phyloP scores from a whole-genome alignment of 2,888 invertebrate genomes.

The Ormyrus labotus region DNA sequence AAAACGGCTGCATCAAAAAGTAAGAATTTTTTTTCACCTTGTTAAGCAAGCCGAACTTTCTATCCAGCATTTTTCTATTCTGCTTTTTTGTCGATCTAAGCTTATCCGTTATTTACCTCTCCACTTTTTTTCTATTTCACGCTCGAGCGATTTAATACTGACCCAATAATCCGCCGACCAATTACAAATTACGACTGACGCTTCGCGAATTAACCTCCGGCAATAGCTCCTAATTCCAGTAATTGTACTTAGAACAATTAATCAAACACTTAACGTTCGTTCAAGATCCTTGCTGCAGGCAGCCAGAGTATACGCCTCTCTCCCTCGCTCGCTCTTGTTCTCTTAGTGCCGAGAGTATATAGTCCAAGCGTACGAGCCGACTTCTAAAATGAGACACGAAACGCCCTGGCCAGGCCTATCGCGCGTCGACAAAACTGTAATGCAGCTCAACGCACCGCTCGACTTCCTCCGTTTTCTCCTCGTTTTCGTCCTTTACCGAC shows the following conservation, averaged over 20 bases:
- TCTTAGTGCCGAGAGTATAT: not conserved
- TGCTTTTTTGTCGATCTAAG: not conserved
- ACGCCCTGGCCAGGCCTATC: constrained; percentile 21
- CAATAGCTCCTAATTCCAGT: constrained; percentile 71
- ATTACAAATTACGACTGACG: constrained; percentile 66
- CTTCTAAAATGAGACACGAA: constrained; percentile 35
- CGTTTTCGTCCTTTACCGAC: not conserved
- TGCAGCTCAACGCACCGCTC: not conserved
- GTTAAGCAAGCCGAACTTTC: not conserved
- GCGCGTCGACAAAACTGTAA: constrained; percentile 28
- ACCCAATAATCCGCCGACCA: constrained; percentile 66
- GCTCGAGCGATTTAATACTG: constrained; percentile 62
- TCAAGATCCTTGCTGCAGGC: constrained; percentile 51
- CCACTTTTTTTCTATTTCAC: not conserved
- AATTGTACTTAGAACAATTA: constrained; percentile 69
- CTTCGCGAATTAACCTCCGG: constrained; percentile 70
- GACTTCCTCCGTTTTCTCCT: not conserved
- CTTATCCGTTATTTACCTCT: constrained; percentile 9
- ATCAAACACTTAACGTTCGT: constrained; percentile 68
- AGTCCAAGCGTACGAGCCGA: not conserved
- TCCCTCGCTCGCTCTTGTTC: constrained; percentile 18
- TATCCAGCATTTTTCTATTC: not conserved
- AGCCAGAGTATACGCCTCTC: constrained; percentile 6
- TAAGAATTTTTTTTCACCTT: constrained; percentile 20
- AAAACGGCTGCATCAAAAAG: constrained; percentile 14